Base-by-base conservation (phyloP, 2,888 invertebrate species). In the Yponomeuta malinellus region DNA sequence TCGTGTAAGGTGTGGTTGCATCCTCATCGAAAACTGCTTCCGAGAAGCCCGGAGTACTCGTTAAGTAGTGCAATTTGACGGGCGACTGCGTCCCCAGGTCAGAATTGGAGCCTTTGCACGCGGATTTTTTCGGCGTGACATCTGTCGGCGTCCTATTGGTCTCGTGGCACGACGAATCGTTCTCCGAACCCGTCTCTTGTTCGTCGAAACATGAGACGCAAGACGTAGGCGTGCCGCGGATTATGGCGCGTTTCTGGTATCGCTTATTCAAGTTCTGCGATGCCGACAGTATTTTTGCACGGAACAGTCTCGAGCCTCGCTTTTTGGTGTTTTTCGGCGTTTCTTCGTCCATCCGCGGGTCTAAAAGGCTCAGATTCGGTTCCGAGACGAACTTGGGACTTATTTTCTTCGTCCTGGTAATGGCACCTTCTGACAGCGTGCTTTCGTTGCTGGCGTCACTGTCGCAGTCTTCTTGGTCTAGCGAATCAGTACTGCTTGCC, bases 301-400 rank as follows among this genome's bases (percentile, higher is more conserved):
- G 84, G 76, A 92, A 93, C 71, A 92, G 75, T 74, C 92, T 78
- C 3, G 86, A 83, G 0, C 81, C 81, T 2, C 81, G 78, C 74
- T 88, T 89, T 74, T 90, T 92, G 0, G 85, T 80, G 68, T 88
- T 90, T 73, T 91, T 93, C 0, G 92, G 92, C 2, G 92, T 92
- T 74, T 88, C 90, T 3, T 87, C 89, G 48, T 76, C 72, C 15
- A 70, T 71, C 31, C 69, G 75, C 0, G 79, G 67, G 63, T 90
- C 92, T 64, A 92, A 64, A 10, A 82, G 78, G 72, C 91, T 93
- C 43, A 93, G 75, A 75, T 93, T 93, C 0, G 92, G 92, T 74
- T 92, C 92, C 0, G 92, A 92, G 0, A 89, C 91, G 76, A 92
- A 93, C 76, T 92, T 93, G 0, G 92, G 92, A 71, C 92, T 92